Percentiles rank a stretch among this genome's conserved stretches.
phyloP scores from a whole-genome alignment of 2,113 vertebrate species.

The Carassius gibelio region DNA sequence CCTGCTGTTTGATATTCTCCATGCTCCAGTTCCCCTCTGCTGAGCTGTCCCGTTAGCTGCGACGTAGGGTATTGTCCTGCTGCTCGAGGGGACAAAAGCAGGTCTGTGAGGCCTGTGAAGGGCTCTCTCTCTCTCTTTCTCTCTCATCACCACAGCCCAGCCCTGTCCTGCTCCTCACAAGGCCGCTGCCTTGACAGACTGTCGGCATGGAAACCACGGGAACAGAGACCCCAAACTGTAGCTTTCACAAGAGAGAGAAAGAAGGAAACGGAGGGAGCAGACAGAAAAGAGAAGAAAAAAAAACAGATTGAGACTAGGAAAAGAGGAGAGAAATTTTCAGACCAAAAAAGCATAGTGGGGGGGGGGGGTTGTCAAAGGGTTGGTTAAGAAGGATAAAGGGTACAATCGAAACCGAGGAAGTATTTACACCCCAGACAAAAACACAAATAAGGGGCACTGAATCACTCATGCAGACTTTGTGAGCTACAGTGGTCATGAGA shows the following conservation, averaged over 20 bases:
- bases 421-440: conserved; percentile 48
- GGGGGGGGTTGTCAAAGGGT: conserved; percentile 32
- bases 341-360: conserved; percentile 9
- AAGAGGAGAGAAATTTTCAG: conserved; percentile 44
- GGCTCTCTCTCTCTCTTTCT: conserved; percentile 62
- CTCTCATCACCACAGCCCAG: conserved; percentile 44
- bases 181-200: too few species aligned
- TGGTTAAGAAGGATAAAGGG: conserved; percentile 6
- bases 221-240: conserved; percentile 60
- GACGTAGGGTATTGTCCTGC: conserved; percentile 74
- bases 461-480: conserved; percentile 19
- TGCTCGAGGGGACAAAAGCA: conserved; percentile 75
- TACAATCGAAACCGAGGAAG: conserved; percentile 46
- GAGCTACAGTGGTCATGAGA: background rate
- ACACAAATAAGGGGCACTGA: conserved; percentile 42
- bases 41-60: conserved; percentile 76
- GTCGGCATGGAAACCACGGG: conserved; percentile 69
- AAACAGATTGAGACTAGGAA: conserved; percentile 37
- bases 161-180: conserved; percentile 52
- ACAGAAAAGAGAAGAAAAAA: conserved; percentile 21
- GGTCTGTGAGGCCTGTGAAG: conserved; percentile 74
- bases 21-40: conserved; percentile 73
- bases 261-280: conserved; percentile 44
- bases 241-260: conserved; percentile 51
- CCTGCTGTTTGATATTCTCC: conserved; percentile 80